phyloP scores from a whole-genome alignment of 30 jellyfish, hydroid and myxozoan genomes.

The Turritopsis dohrnii region DNA sequence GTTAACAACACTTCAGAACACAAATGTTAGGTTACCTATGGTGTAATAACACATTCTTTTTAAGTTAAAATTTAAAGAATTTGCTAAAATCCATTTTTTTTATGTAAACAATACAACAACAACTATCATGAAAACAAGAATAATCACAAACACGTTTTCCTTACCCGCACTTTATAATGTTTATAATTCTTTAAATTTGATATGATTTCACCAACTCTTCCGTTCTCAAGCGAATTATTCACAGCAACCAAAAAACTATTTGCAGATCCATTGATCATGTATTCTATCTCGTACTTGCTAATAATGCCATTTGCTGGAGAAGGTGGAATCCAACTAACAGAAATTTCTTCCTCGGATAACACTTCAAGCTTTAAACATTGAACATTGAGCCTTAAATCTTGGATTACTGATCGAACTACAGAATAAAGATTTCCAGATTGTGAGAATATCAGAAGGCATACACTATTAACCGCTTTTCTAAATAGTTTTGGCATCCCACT shows the following conservation, averaged over 20 bases:
- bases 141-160: background rate
- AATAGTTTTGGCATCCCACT: no score
- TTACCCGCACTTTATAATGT: background rate
- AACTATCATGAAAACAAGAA: no score
- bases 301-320: conserved; percentile 11
- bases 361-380: background rate
- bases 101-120: no score
- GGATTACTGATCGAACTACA: conserved; percentile 14
- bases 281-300: conserved; percentile 7
- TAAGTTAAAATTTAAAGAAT: no score
- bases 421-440: no score
- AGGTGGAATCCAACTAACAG: conserved; percentile 17
- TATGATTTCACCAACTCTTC: background rate
- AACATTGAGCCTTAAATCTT: no score
- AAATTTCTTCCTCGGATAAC: conserved; percentile 5
- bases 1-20: no score
- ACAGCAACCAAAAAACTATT: background rate
- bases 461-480: no score
- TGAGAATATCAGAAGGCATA: no score
- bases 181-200: background rate
- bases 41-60: no score
- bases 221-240: background rate
- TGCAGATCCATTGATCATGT: background rate
- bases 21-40: no score
- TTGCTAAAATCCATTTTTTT: no score